phyloP scores from a whole-genome alignment of 2,888 invertebrate genomes.

The Cheilosia urbana region DNA sequence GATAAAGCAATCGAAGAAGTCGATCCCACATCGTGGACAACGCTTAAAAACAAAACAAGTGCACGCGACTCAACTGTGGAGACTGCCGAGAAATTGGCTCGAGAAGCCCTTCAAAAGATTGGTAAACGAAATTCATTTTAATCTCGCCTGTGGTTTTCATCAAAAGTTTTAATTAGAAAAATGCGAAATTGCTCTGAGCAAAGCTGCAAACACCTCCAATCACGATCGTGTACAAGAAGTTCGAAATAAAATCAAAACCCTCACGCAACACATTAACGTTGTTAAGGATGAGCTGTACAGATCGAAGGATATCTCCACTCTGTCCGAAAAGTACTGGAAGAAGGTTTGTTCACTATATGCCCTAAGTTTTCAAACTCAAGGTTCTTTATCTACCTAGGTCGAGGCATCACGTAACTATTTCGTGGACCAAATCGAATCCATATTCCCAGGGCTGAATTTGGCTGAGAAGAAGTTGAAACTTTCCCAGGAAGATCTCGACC shows the following conservation, averaged over 20 bases:
- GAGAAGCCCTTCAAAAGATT: conserved; percentile 86
- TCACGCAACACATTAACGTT: conserved; percentile 86
- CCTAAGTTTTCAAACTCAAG: not conserved
- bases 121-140: conserved; percentile 80
- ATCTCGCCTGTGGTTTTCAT: not conserved
- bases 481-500: conserved; percentile 88
- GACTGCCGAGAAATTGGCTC: conserved; percentile 86
- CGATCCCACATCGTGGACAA: conserved; percentile 85
- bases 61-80: conserved; percentile 85
- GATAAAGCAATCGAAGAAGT: conserved; percentile 87
- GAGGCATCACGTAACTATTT: conserved; percentile 86
- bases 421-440: conserved; percentile 87
- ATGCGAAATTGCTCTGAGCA: conserved; percentile 81
- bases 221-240: conserved; percentile 85
- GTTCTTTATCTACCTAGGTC: conserved; percentile 76
- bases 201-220: conserved; percentile 79
- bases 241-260: conserved; percentile 85
- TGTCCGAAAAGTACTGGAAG: conserved; percentile 93
- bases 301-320: conserved; percentile 85
- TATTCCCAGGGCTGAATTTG: conserved; percentile 90
- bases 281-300: conserved; percentile 86
- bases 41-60: conserved; percentile 86
- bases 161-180: conserved; percentile 77
- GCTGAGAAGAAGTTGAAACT: conserved; percentile 87
- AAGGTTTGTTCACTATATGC: conserved; percentile 85